Conservation (phyloP, 2,113 vertebrate genomes). For the Riparia riparia region DNA sequence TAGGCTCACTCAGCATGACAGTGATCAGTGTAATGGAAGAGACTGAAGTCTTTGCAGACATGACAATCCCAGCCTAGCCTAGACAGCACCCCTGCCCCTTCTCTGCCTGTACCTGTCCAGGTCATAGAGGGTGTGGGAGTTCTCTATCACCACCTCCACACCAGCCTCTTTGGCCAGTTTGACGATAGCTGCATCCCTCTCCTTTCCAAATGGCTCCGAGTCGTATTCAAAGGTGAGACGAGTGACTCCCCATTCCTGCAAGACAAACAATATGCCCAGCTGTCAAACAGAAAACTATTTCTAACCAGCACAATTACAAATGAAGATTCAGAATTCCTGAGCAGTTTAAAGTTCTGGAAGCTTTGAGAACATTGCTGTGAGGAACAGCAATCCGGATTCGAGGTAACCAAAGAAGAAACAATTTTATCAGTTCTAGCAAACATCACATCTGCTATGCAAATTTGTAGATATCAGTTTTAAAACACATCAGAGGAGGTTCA, state of each 20-base stretch:
- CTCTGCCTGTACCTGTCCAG: slow-evolving; percentile 85
- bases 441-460: background rate
- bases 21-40: background rate
- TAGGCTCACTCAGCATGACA: background rate
- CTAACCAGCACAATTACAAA: background rate
- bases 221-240: slow-evolving; percentile 94
- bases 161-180: slow-evolving; percentile 95
- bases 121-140: slow-evolving; percentile 94
- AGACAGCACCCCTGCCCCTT: background rate
- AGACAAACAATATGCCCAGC: background rate
- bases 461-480: background rate
- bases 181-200: slow-evolving; percentile 91
- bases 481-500: background rate
- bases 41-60: background rate
- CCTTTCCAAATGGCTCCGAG: slow-evolving; percentile 95
- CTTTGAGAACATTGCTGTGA: background rate
- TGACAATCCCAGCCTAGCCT: background rate
- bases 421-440: background rate
- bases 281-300: background rate
- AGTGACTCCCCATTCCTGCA: slow-evolving; percentile 94
- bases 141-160: slow-evolving; percentile 90
- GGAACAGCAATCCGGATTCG: background rate
- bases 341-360: background rate
- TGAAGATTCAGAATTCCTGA: background rate
- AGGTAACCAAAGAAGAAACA: background rate